These are phyloP conservation scores for Streptopelia turtur DNA, from an alignment of 2,797 vertebrate species.

Conservation along the genomic window DNA sequence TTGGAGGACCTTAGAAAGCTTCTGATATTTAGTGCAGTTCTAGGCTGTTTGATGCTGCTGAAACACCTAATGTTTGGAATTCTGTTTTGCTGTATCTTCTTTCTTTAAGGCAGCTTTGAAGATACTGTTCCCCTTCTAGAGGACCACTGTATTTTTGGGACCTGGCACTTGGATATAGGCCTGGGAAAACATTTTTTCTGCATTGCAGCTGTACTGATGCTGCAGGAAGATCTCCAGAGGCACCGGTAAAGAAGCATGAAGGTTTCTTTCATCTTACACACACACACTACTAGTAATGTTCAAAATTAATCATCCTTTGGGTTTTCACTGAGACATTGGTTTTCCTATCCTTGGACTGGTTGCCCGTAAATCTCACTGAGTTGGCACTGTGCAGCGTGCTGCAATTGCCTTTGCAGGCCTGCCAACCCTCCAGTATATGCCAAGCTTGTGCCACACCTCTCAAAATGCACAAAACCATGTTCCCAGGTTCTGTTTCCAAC, in stretches of 20 bases:
- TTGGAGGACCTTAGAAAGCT: not conserved
- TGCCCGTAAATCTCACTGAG: not conserved
- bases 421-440: not conserved
- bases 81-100: not conserved
- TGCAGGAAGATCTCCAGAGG: not conserved
- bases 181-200: not conserved
- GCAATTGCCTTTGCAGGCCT: not conserved
- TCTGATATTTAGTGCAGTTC: not conserved
- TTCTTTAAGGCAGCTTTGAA: not conserved
- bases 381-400: not conserved
- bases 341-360: not conserved
- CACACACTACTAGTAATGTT: not conserved
- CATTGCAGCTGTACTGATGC: not conserved
- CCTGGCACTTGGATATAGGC: not conserved
- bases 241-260: not conserved
- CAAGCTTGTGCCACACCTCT: not conserved
- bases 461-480: not conserved
- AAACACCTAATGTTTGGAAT: not conserved
- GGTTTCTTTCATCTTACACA: not conserved
- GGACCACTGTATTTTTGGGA: not conserved
- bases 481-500: not conserved
- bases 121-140: not conserved
- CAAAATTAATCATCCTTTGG: not conserved
- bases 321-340: not conserved
- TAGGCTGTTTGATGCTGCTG: not conserved